Conservation (phyloP, 2,113 vertebrate genomes). For the Perca fluviatilis region DNA sequence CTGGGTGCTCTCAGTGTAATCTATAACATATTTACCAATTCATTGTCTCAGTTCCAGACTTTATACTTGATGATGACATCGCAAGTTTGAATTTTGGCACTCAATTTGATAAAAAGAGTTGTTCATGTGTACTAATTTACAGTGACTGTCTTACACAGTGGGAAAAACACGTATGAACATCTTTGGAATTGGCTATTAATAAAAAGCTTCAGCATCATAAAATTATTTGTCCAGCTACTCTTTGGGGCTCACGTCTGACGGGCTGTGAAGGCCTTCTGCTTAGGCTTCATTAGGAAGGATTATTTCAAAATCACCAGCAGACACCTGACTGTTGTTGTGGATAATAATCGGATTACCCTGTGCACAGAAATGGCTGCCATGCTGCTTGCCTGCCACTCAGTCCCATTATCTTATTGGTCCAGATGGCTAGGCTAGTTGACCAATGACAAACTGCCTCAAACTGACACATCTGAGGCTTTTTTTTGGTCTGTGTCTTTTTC, state of each 20-base stretch:
- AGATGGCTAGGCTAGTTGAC: conserved; percentile 29
- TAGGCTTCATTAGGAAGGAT: neutral
- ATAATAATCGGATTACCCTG: conserved; percentile 27
- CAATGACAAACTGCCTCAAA: conserved; percentile 23
- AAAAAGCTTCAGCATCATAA: neutral
- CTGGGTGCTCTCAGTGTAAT: too few species aligned
- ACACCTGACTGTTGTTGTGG: conserved; percentile 28
- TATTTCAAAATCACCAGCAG: conserved; percentile 25
- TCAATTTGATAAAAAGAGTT: too few species aligned
- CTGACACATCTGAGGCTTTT: neutral
- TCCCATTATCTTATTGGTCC: conserved; percentile 46
- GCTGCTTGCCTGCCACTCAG: conserved; percentile 10
- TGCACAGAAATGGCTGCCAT: conserved; percentile 13
- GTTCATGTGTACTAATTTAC: too few species aligned
- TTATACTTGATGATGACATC: too few species aligned
- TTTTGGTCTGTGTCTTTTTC: neutral
- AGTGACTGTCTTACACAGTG: too few species aligned
- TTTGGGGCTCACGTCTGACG: neutral
- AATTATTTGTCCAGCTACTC: neutral
- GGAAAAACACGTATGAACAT: neutral
- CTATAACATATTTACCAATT: too few species aligned
- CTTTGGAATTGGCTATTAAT: neutral
- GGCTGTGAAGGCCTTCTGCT: conserved; percentile 13
- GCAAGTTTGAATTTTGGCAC: too few species aligned
- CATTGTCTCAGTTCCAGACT: too few species aligned